Conservation (phyloP, 37 sponge, comb jelly and placozoan species). For the Eunapius fragilis region DNA sequence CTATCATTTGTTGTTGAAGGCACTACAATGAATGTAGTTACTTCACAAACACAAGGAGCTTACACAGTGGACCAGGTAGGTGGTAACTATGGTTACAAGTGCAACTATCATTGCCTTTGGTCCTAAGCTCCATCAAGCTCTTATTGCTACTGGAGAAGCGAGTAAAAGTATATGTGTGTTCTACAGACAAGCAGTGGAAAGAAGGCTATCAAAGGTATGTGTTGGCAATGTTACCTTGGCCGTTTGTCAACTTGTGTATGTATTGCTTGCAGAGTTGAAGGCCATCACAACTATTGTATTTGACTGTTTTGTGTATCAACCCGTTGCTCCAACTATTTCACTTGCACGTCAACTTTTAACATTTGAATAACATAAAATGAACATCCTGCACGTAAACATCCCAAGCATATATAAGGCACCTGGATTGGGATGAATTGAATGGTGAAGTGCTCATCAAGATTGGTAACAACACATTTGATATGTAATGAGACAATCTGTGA, state of each 20-base stretch:
- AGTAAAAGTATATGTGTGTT: constrained; percentile 32
- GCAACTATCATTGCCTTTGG: too few relatives aligned
- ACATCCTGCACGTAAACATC: too few relatives aligned
- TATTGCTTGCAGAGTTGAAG: background rate
- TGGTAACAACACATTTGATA: too few relatives aligned
- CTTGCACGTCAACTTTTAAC: too few relatives aligned
- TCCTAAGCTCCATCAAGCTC: constrained; percentile 23
- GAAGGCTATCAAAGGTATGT: constrained; percentile 65
- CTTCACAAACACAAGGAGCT: constrained; percentile 45
- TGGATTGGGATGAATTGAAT: too few relatives aligned
- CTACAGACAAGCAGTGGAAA: constrained; percentile 42
- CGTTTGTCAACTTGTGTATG: background rate
- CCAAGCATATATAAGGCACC: too few relatives aligned
- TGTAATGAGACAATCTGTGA: too few relatives aligned
- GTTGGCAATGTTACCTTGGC: background rate
- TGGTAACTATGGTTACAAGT: background rate
- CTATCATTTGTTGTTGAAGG: constrained; percentile 38
- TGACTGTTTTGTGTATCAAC: background rate
- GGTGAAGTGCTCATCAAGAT: too few relatives aligned
- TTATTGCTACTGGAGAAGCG: constrained; percentile 29
- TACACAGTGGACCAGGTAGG: constrained; percentile 53
- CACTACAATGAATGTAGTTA: constrained; percentile 15
- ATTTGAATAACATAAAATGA: too few relatives aligned
- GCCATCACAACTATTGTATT: background rate
- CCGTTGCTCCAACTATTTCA: too few relatives aligned